A percentile compares a stretch with the other conserved stretches of the same genome.
These are phyloP conservation scores for Actinernus sp. DNA, from an alignment of 92 coral and sea anemone species.

Conservation along the genomic window DNA sequence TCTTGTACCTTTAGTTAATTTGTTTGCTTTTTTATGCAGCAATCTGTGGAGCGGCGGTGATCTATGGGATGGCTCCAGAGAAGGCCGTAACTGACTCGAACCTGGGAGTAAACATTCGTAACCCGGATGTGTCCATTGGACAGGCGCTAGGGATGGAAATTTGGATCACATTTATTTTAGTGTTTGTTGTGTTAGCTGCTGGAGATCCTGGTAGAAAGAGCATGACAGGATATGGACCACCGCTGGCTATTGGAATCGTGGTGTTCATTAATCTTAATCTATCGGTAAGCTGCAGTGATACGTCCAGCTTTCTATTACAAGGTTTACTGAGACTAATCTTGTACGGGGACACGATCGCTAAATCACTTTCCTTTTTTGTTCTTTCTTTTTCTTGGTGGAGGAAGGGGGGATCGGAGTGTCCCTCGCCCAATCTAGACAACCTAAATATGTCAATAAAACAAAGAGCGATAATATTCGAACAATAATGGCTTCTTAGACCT, in stretches of 20 bases:
- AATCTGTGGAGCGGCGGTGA: constrained; percentile 80
- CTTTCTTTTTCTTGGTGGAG: too few species aligned
- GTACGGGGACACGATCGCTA: too few species aligned
- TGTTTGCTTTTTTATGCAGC: constrained; percentile 56
- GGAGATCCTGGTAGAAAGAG: constrained; percentile 73
- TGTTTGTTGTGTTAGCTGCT: constrained; percentile 74
- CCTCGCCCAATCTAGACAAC: too few species aligned
- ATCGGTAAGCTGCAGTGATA: too few species aligned
- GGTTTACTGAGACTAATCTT: too few species aligned
- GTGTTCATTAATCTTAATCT: constrained; percentile 66
- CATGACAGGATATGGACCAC: constrained; percentile 81
- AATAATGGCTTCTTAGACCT: too few species aligned
- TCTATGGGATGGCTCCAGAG: constrained; percentile 81
- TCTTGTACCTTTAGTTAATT: too few species aligned
- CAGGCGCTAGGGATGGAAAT: constrained; percentile 87
- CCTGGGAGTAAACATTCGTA: constrained; percentile 74
- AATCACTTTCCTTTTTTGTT: too few species aligned
- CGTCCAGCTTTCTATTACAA: too few species aligned
- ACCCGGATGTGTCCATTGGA: constrained; percentile 73
- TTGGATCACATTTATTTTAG: constrained; percentile 74
- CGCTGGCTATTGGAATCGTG: constrained; percentile 91
- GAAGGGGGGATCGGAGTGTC: too few species aligned
- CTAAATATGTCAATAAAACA: too few species aligned
- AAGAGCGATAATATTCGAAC: too few species aligned
- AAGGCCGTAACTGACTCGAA: constrained; percentile 50